Evolutionary conservation across 2,888 invertebrate genomes (phyloP).

Genomic region (Podabrus alpinus): DNA sequence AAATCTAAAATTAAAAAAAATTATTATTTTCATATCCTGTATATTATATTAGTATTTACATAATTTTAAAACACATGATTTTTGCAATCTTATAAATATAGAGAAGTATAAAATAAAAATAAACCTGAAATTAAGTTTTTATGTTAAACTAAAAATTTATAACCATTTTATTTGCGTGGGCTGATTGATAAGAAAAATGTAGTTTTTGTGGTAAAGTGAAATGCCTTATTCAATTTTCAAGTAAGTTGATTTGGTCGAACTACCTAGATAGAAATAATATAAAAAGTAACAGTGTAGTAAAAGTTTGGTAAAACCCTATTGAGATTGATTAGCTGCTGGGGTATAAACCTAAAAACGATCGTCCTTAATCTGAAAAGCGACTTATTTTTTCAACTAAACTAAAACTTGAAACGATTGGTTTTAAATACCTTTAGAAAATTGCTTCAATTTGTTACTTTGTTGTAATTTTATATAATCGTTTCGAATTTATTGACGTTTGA

Average conservation of each 20-base stretch:
- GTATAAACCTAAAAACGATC: background rate
- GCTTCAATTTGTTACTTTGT: background rate
- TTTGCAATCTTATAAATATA: background rate
- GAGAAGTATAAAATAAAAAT: background rate
- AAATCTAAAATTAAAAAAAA: slow-evolving; percentile 63
- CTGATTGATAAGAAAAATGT: background rate
- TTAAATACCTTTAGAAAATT: background rate
- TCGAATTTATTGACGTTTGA: background rate
- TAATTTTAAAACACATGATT: background rate
- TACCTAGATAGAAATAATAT: background rate
- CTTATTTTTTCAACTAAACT: background rate
- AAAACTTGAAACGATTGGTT: background rate
- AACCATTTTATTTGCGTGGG: background rate
- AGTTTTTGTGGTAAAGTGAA: background rate
- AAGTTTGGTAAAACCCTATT: background rate
- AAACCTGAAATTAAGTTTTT: background rate
- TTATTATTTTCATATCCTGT: too few relatives aligned
- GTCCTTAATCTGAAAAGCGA: background rate
- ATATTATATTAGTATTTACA: too few relatives aligned
- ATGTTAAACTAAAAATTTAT: background rate
- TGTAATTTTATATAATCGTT: background rate
- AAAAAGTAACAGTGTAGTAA: background rate
- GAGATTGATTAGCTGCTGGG: background rate
- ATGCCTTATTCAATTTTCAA: background rate
- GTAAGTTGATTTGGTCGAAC: background rate